Percentiles rank a stretch among this genome's conserved stretches.
phyloP scores from a whole-genome alignment of 2,888 invertebrate genomes.

The Balanococcus diminutus region DNA sequence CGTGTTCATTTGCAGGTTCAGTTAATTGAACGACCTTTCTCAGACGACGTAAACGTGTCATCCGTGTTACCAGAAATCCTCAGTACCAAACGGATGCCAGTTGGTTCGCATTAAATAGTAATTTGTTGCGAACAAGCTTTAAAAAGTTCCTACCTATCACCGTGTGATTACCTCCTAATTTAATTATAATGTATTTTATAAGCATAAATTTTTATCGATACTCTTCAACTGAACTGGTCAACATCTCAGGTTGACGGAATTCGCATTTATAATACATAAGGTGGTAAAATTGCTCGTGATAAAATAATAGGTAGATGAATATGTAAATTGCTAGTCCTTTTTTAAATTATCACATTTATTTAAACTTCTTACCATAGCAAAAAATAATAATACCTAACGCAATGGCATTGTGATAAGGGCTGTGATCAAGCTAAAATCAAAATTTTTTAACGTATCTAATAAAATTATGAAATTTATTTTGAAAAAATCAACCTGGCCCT shows the following conservation, averaged over 20 bases:
- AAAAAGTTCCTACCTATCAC: conserved; percentile 49
- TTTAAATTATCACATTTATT: conserved; percentile 14
- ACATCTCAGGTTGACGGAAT: conserved; percentile 33
- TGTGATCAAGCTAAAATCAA: neutral
- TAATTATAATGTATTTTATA: conserved; percentile 29
- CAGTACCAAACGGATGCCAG: conserved; percentile 39
- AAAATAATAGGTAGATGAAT: neutral
- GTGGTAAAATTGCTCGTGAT: neutral
- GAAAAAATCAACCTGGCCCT: neutral
- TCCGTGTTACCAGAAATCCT: conserved; percentile 39
- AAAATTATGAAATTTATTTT: neutral
- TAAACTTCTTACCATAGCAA: neutral
- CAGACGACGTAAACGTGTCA: neutral
- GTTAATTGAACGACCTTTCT: conserved; percentile 43
- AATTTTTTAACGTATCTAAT: neutral
- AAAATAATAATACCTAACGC: neutral
- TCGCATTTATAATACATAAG: conserved; percentile 25
- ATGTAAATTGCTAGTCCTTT: conserved; percentile 13
- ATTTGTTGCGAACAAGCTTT: neutral
- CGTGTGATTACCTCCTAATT: conserved; percentile 52
- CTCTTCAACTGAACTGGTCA: conserved; percentile 35
- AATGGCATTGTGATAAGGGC: neutral
- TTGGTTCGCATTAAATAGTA: conserved; percentile 42
- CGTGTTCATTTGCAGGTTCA: conserved; percentile 16
- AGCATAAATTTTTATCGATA: neutral